Conservation (phyloP, 2,113 vertebrate species). For the Orycteropus afer region DNA sequence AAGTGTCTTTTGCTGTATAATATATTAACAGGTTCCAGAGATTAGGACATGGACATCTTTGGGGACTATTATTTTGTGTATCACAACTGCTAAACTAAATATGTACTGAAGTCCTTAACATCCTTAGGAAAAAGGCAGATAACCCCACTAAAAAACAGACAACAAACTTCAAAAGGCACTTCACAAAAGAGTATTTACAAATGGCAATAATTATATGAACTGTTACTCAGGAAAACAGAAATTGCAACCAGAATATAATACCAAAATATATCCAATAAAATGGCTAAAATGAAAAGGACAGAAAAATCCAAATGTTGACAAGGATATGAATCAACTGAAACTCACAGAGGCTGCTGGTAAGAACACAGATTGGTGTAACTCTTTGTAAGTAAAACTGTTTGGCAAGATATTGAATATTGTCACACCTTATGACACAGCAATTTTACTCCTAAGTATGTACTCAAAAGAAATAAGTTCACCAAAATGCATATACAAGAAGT, state of each 20-base stretch:
- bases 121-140: not conserved
- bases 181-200: not conserved
- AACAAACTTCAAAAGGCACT: not conserved
- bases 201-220: not conserved
- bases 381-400: not conserved
- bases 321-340: not conserved
- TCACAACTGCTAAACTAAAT: not conserved
- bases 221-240: not conserved
- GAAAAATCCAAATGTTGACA: not conserved
- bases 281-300: not conserved
- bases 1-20: not conserved
- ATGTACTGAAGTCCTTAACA: not conserved
- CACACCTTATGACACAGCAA: not conserved
- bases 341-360: not conserved
- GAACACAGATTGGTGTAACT: not conserved
- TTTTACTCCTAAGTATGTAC: not conserved
- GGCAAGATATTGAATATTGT: not conserved
- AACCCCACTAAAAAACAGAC: not conserved
- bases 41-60: not conserved
- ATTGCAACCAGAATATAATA: not conserved
- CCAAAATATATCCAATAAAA: not conserved
- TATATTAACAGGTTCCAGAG: not conserved
- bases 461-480: not conserved
- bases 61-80: no score
- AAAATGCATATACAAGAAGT: not conserved